phyloP scores from a whole-genome alignment of 2,888 invertebrate species.

The Folsomia manolachei region DNA sequence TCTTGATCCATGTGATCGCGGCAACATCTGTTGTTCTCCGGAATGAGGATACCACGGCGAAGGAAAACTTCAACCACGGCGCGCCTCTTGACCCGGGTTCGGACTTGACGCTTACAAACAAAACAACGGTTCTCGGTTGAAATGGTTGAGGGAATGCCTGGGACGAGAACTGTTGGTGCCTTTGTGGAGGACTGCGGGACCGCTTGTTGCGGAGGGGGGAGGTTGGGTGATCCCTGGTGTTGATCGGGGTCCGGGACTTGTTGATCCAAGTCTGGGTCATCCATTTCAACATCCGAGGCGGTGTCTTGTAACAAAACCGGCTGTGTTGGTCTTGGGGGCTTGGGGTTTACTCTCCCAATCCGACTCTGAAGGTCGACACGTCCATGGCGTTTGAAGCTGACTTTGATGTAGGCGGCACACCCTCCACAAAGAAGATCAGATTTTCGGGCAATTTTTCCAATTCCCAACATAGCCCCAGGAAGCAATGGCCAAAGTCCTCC shows the following conservation, averaged over 20 bases:
- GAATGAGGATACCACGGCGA: not conserved
- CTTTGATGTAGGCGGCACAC: no score
- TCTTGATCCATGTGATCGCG: not conserved
- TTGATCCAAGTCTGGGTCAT: not conserved
- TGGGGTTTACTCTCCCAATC: no score
- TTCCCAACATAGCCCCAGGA: no score
- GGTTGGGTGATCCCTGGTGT: not conserved
- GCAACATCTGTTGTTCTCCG: not conserved
- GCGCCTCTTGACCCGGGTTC: not conserved
- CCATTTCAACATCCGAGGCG: not conserved
- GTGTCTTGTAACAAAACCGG: no score
- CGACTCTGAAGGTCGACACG: no score
- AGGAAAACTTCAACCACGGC: not conserved
- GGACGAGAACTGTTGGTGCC: not conserved
- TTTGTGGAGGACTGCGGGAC: not conserved
- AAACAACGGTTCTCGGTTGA: not conserved
- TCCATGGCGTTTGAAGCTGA: no score
- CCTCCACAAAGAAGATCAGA: no score
- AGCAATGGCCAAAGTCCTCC: no score
- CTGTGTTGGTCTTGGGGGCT: no score
- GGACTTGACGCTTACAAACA: not conserved
- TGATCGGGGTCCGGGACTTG: not conserved
- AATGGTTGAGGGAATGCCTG: not conserved
- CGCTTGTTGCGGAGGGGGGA: not conserved
- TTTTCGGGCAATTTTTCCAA: no score